Evolutionary conservation across 2,113 vertebrate genomes (phyloP).

Genomic region (Semnornis frantzii): DNA sequence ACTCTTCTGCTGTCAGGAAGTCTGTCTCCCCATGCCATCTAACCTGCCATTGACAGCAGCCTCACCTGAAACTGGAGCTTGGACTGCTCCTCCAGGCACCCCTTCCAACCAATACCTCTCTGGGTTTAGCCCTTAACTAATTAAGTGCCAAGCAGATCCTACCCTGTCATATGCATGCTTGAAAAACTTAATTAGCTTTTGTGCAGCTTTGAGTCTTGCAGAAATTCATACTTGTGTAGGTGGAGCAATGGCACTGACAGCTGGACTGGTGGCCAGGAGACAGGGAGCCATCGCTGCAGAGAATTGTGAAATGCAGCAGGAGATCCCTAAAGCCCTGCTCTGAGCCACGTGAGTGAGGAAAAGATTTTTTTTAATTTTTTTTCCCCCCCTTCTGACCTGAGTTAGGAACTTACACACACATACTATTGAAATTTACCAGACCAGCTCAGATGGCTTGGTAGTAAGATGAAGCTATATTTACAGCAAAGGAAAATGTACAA

Average conservation of each 20-base stretch:
- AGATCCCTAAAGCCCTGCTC: background rate
- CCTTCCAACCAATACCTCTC: background rate
- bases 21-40: background rate
- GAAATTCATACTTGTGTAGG: background rate
- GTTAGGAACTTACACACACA: too few relatives aligned
- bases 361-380: background rate
- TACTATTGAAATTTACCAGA: too few relatives aligned
- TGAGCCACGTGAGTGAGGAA: background rate
- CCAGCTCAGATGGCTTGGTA: too few relatives aligned
- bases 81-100: background rate
- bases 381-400: too few relatives aligned
- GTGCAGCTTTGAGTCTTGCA: fast-evolving
- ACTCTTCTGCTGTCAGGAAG: background rate
- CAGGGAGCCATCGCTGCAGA: background rate
- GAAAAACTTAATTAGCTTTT: background rate
- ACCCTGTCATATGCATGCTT: background rate
- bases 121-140: background rate
- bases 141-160: background rate
- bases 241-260: background rate
- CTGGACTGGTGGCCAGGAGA: background rate
- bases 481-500: too few relatives aligned
- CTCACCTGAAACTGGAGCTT: background rate
- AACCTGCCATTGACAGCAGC: background rate
- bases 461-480: too few relatives aligned
- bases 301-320: fast-evolving